Percentiles rank a stretch among this genome's conserved stretches.
phyloP scores from a whole-genome alignment of 1,140 invertebrate species.

The Drosophila santomea region DNA sequence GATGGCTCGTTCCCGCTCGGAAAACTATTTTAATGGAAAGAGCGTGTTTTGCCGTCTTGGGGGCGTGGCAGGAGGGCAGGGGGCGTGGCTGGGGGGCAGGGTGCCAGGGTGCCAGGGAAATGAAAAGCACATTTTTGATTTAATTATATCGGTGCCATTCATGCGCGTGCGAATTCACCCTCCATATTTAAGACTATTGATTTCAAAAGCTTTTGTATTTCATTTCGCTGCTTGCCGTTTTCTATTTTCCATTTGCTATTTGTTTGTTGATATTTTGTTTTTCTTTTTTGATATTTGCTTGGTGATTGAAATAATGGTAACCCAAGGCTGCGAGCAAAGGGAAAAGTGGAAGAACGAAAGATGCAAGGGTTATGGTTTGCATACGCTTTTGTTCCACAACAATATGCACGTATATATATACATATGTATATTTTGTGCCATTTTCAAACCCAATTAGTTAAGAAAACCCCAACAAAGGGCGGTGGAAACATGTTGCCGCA shows the following conservation, averaged over 20 bases:
- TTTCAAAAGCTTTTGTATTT: slow-evolving; percentile 3
- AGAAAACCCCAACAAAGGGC: not conserved
- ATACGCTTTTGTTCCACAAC: too few relatives aligned
- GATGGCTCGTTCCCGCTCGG: not conserved
- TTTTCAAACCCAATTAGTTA: slow-evolving; percentile 5
- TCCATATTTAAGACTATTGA: not conserved
- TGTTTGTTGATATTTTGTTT: not conserved
- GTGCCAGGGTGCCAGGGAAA: too few relatives aligned
- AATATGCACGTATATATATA: too few relatives aligned
- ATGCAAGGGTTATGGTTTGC: too few relatives aligned
- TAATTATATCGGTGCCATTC: slow-evolving; percentile 23
- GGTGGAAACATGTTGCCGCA: slow-evolving; percentile 6
- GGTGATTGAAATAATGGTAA: not conserved
- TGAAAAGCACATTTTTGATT: slow-evolving; percentile 35
- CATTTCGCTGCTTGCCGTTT: not conserved
- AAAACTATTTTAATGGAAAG: slow-evolving; percentile 36
- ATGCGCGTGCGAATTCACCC: too few relatives aligned
- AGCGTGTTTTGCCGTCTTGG: not conserved
- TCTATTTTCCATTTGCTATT: not conserved
- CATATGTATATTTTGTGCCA: too few relatives aligned
- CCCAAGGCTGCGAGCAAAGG: not conserved
- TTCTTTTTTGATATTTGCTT: not conserved
- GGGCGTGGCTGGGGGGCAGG: not conserved
- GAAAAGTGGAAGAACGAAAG: not conserved
- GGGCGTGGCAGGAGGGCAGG: not conserved